Evolutionary conservation across 2,113 vertebrate species (phyloP).

Genomic region (Pelodiscus sinensis): DNA sequence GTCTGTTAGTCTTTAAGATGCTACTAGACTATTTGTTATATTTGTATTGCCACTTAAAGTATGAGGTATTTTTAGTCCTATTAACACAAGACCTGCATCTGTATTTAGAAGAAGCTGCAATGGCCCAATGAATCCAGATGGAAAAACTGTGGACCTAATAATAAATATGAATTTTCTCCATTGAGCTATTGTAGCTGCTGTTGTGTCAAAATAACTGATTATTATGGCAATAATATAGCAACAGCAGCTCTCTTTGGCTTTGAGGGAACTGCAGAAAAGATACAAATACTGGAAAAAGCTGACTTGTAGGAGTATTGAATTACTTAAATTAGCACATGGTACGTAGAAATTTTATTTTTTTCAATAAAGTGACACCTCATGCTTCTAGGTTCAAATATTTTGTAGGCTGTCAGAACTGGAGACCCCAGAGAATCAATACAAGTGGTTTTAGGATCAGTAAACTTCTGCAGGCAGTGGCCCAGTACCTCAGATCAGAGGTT

Average conservation of each 20-base stretch:
- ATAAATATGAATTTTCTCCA: conserved; percentile 10
- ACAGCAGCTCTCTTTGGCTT: neutral
- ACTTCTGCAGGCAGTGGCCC: neutral
- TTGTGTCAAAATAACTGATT: conserved; percentile 64
- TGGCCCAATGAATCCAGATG: conserved; percentile 28
- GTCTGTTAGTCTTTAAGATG: too few species aligned
- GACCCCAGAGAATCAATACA: neutral
- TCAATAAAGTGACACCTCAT: neutral
- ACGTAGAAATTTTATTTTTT: neutral
- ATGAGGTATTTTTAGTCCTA: too few species aligned
- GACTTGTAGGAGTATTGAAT: neutral
- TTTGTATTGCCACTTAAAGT: neutral
- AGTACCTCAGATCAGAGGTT: neutral
- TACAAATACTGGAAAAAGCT: neutral
- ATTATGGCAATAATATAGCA: conserved; percentile 36
- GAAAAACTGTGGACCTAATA: conserved; percentile 51
- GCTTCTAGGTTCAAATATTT: neutral
- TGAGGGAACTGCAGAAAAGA: neutral
- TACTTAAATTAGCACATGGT: neutral
- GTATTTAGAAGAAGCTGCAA: conserved; percentile 22
- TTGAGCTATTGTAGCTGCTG: conserved; percentile 48
- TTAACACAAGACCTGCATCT: neutral
- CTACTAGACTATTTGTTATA: neutral
- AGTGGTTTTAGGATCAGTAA: neutral
- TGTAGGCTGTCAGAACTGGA: neutral